These are phyloP conservation scores for Aleadryas rufinucha DNA, from an alignment of 2,113 vertebrate species.

Conservation along the genomic window DNA sequence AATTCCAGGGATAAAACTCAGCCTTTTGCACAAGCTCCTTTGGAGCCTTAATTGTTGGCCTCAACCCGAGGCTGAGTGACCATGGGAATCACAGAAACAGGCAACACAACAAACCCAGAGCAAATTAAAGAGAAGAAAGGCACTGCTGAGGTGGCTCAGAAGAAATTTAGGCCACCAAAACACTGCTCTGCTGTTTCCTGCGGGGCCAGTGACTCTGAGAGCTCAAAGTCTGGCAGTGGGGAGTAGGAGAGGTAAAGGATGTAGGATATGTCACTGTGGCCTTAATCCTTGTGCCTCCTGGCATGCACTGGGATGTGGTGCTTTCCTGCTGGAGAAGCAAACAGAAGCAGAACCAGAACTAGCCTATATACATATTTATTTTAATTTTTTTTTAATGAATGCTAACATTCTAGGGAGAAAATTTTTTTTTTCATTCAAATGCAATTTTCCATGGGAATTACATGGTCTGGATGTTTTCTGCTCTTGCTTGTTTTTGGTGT, in stretches of 20 bases:
- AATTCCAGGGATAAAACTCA: not conserved
- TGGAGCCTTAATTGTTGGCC: not conserved
- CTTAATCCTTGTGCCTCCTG: not conserved
- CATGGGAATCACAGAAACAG: not conserved
- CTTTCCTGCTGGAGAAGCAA: not conserved
- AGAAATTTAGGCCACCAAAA: constrained; percentile 14
- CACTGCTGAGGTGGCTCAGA: not conserved
- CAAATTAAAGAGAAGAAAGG: not conserved
- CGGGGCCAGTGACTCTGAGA: not conserved
- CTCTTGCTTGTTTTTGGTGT: not conserved
- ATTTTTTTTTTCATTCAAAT: not conserved
- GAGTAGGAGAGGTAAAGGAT: not conserved
- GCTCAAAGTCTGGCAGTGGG: not conserved
- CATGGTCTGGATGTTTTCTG: not conserved
- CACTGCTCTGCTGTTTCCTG: not conserved
- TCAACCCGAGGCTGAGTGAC: not conserved
- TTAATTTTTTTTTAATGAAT: not conserved
- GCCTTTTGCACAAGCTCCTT: not conserved
- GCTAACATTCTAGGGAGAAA: accelerated
- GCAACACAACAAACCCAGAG: not conserved
- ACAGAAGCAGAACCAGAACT: not conserved
- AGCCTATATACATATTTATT: not conserved
- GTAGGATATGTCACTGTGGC: not conserved
- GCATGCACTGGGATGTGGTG: not conserved
- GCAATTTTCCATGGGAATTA: not conserved